phyloP scores from a whole-genome alignment of 2,797 vertebrate species.

The Phataginus tetradactyla region DNA sequence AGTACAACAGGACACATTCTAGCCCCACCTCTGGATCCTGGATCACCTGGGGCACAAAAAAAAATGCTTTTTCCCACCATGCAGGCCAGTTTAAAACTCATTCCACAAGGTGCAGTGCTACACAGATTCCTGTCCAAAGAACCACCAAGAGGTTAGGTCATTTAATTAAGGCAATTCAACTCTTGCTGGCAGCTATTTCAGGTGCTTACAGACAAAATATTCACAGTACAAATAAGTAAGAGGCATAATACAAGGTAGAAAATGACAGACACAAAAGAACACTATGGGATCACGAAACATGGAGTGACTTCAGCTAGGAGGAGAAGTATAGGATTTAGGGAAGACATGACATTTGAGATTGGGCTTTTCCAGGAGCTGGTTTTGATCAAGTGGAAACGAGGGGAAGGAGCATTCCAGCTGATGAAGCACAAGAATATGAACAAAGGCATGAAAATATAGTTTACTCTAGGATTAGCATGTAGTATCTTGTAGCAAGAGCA shows the following conservation, averaged over 20 bases:
- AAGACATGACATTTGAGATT: neutral
- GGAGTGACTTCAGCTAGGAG: neutral
- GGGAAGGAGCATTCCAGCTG: neutral
- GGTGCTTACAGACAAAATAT: neutral
- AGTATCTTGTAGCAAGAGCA: neutral
- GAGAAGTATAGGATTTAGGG: neutral
- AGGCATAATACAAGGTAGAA: neutral
- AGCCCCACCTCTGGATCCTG: neutral
- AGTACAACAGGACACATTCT: neutral
- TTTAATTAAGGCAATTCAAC: neutral
- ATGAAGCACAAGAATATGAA: neutral
- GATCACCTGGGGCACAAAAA: neutral
- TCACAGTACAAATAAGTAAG: neutral
- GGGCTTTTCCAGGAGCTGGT: neutral
- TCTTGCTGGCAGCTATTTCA: neutral
- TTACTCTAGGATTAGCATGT: neutral
- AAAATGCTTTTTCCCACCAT: neutral
- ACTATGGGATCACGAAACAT: neutral
- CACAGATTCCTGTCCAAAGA: neutral
- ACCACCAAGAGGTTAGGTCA: neutral
- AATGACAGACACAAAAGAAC: neutral
- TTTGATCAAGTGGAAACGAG: neutral
- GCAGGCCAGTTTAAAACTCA: neutral
- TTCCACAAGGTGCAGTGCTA: neutral
- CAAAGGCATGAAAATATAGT: neutral